These are phyloP conservation scores for Leucosticte australis DNA, from an alignment of 2,113 vertebrate genomes.

Conservation along the genomic window DNA sequence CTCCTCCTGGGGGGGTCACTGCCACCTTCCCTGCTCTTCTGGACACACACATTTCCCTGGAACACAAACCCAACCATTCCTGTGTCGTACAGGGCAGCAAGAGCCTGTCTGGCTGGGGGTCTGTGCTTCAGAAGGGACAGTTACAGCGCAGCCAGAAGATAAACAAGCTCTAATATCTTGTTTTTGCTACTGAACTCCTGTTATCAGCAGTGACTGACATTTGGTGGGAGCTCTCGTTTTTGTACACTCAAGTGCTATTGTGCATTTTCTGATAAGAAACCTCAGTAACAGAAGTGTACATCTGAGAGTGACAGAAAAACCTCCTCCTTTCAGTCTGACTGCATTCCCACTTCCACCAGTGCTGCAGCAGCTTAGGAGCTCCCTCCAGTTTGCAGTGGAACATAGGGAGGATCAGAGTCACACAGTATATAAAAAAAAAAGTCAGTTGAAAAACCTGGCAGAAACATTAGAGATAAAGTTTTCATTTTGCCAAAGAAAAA, in stretches of 20 bases:
- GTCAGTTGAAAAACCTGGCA: background rate
- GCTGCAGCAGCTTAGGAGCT: background rate
- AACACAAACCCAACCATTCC: background rate
- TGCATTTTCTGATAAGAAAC: constrained; percentile 60
- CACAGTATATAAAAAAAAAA: background rate
- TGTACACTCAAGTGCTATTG: background rate
- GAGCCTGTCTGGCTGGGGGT: background rate
- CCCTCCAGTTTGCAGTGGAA: background rate
- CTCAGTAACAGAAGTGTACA: constrained; percentile 14
- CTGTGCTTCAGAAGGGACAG: background rate
- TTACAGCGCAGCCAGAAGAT: background rate
- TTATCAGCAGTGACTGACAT: constrained; percentile 56
- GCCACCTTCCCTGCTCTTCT: background rate
- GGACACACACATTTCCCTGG: background rate
- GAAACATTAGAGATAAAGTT: background rate
- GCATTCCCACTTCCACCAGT: background rate
- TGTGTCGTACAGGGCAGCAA: background rate
- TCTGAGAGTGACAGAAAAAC: background rate
- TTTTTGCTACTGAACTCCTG: background rate
- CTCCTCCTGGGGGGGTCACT: background rate
- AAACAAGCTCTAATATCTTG: constrained; percentile 43
- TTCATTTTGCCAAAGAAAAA: background rate
- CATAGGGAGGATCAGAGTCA: background rate
- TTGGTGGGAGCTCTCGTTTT: constrained; percentile 17
- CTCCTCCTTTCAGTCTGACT: background rate